Percentiles rank a stretch among this genome's conserved stretches.
These are phyloP conservation scores for Acanthopagrus latus DNA, from an alignment of 2,797 vertebrate genomes.

Conservation along the genomic window DNA sequence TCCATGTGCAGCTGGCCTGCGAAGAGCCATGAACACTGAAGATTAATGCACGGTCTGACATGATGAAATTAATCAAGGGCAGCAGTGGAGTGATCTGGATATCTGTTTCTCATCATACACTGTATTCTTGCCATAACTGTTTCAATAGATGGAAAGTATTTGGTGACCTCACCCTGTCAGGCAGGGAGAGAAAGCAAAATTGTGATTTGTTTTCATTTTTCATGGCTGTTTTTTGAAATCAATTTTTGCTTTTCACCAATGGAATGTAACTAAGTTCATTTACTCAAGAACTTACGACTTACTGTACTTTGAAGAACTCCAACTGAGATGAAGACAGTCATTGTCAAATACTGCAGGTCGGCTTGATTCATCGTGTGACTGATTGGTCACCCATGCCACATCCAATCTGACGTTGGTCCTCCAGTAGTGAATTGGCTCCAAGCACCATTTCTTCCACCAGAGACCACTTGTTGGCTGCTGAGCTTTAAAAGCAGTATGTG, in stretches of 20 bases:
- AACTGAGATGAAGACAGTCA: background rate
- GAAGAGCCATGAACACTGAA: conserved; percentile 39
- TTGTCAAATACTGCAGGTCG: background rate
- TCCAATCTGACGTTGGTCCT: background rate
- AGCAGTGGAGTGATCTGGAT: conserved; percentile 26
- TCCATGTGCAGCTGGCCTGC: conserved; percentile 40
- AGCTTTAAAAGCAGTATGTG: conserved; percentile 22
- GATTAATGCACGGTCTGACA: conserved; percentile 50
- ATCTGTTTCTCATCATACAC: conserved; percentile 65
- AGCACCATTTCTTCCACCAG: conserved; percentile 29
- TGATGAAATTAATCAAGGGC: conserved; percentile 45
- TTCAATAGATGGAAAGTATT: conserved; percentile 61
- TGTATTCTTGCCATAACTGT: conserved; percentile 42
- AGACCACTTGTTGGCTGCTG: conserved; percentile 25
- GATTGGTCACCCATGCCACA: background rate
- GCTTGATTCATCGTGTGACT: background rate
- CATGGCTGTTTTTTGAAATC: rapidly evolving
- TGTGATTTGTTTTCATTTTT: conserved; percentile 27
- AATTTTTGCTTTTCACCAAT: conserved; percentile 1
- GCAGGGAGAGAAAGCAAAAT: conserved; percentile 27
- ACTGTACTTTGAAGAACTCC: too few species aligned
- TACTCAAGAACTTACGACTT: too few species aligned
- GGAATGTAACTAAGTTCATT: too few species aligned
- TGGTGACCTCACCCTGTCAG: conserved; percentile 51
- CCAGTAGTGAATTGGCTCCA: conserved; percentile 23